These are phyloP conservation scores for Drosophila albomicans DNA, from an alignment of 1,140 invertebrate genomes.

Conservation along the genomic window DNA sequence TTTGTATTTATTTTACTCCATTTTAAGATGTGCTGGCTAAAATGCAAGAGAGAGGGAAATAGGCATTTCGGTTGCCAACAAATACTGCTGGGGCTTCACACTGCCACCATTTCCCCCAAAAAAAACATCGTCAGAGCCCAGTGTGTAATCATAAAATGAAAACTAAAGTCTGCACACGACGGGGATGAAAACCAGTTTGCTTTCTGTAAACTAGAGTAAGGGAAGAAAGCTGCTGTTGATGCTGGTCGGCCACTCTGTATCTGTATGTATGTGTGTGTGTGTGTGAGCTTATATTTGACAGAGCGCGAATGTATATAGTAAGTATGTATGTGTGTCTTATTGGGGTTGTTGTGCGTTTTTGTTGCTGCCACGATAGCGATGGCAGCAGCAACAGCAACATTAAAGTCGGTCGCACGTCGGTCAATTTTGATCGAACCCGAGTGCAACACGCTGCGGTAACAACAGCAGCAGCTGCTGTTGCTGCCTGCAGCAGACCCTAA, in stretches of 20 bases:
- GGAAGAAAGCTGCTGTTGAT: slow-evolving; percentile 68
- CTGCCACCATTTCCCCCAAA: slow-evolving; percentile 14
- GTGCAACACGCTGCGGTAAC: slow-evolving; percentile 46
- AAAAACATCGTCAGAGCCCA: background rate
- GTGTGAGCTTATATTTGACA: slow-evolving; percentile 35
- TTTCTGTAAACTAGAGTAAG: slow-evolving; percentile 62
- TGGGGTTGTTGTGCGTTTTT: slow-evolving; percentile 51
- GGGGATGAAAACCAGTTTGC: slow-evolving; percentile 74
- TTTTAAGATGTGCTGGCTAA: slow-evolving; percentile 13
- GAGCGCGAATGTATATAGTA: slow-evolving; percentile 8
- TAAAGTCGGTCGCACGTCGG: slow-evolving; percentile 67
- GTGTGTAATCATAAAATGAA: slow-evolving; percentile 67
- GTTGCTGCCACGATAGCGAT: slow-evolving; percentile 30
- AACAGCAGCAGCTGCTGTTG: background rate
- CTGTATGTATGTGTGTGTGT: slow-evolving; percentile 3
- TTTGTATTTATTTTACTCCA: slow-evolving; percentile 3
- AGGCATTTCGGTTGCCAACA: slow-evolving; percentile 8
- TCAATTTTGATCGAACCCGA: slow-evolving; percentile 58
- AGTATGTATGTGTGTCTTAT: slow-evolving; percentile 35
- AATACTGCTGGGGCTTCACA: slow-evolving; percentile 7
- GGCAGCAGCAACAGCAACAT: slow-evolving; percentile 23
- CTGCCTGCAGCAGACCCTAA: slow-evolving; percentile 42
- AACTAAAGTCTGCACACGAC: slow-evolving; percentile 72
- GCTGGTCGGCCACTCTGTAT: slow-evolving; percentile 13
- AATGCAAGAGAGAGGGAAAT: background rate